Conservation (phyloP, 2,888 invertebrate species). For the Drosophila cyrtoloma region DNA sequence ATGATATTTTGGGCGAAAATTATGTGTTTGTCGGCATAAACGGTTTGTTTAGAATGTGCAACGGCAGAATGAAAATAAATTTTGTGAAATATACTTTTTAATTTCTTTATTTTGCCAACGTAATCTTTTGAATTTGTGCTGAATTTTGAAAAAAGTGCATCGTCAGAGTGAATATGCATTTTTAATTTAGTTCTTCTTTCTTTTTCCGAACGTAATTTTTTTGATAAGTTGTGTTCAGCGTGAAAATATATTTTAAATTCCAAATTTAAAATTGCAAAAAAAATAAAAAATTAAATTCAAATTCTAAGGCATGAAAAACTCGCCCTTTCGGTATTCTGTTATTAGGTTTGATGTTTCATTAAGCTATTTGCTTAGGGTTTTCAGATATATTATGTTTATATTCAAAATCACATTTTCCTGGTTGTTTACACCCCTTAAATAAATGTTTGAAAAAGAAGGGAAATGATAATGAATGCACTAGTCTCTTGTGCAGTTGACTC, state of each 20-base stretch:
- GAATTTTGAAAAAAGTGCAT: background rate
- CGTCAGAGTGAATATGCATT: background rate
- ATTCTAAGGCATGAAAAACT: background rate
- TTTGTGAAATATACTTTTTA: background rate
- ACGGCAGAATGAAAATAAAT: background rate
- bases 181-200: background rate
- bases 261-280: background rate
- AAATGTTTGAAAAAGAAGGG: background rate
- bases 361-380: background rate
- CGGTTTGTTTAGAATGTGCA: background rate
- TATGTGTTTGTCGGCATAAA: background rate
- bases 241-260: background rate
- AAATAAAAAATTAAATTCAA: background rate
- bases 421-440: background rate
- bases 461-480: slow-evolving; percentile 18
- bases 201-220: background rate
- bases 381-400: background rate
- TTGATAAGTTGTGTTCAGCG: no score
- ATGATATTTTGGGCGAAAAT: background rate
- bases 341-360: background rate
- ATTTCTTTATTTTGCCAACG: background rate
- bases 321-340: background rate
- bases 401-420: background rate
- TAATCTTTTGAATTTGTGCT: background rate
- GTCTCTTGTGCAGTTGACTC: slow-evolving; percentile 35